Conservation (phyloP, 1,140 invertebrate species). For the Macrocentrus cingulum region DNA sequence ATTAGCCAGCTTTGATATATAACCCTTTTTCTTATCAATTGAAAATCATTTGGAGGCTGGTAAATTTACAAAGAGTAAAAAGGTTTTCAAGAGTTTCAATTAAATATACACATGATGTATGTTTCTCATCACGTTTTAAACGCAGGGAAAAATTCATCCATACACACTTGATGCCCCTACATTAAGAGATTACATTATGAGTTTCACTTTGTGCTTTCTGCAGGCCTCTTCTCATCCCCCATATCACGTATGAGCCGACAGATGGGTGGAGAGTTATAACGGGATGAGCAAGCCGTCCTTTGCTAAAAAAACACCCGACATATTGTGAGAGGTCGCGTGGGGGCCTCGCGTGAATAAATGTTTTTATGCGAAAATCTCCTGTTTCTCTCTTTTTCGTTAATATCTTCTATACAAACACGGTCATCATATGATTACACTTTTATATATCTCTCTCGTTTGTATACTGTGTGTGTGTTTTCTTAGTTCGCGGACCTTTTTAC, state of each 20-base stretch:
- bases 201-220: constrained; percentile 32
- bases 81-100: too few species aligned
- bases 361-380: constrained; percentile 24
- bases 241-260: constrained; percentile 6
- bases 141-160: too few species aligned
- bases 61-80: too few species aligned
- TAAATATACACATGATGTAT: background rate
- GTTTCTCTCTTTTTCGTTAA: background rate
- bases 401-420: constrained; percentile 27
- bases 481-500: background rate
- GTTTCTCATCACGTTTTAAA: too few species aligned
- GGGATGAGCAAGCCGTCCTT: constrained; percentile 22
- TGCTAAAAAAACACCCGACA: constrained; percentile 26
- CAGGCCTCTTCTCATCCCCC: background rate
- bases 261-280: constrained; percentile 18
- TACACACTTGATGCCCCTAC: constrained; percentile 30
- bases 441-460: background rate
- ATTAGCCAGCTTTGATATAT: too few species aligned
- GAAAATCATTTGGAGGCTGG: too few species aligned
- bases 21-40: too few species aligned
- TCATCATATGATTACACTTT: constrained; percentile 33
- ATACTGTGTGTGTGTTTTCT: background rate
- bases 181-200: constrained; percentile 45
- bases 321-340: constrained; percentile 19
- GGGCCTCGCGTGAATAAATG: constrained; percentile 27